These are phyloP conservation scores for Listrodromus nycthemerus DNA, from an alignment of 2,888 invertebrate genomes.

Conservation along the genomic window DNA sequence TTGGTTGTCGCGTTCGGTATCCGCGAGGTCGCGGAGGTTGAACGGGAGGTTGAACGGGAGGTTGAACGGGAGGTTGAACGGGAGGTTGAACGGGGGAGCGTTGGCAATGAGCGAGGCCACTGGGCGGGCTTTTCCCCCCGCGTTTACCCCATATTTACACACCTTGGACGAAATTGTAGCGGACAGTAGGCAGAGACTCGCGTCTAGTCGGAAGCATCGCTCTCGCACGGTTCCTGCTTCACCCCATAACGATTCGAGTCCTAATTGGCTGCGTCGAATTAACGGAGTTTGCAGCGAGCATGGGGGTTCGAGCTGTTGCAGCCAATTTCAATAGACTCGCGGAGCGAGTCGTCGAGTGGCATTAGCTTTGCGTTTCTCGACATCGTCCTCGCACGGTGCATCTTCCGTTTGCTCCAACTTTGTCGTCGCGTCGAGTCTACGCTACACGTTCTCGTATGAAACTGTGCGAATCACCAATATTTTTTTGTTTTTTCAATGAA, in stretches of 20 bases:
- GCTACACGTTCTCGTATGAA: background rate
- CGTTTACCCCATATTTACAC: constrained; percentile 73
- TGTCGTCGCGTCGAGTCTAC: background rate
- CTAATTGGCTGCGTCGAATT: constrained; percentile 53
- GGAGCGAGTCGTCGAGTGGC: background rate
- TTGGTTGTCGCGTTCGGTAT: constrained; percentile 39
- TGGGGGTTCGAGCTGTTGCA: constrained; percentile 22
- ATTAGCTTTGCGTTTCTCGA: constrained; percentile 17
- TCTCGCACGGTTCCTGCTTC: constrained; percentile 19
- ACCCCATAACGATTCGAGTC: constrained; percentile 37
- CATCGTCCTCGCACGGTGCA: constrained; percentile 11
- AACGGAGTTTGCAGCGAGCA: constrained; percentile 25
- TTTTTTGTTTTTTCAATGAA: too few species aligned
- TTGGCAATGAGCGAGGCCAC: constrained; percentile 75
- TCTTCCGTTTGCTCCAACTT: constrained; percentile 12
- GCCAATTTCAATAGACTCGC: constrained; percentile 33
- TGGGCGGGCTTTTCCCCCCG: constrained; percentile 49
- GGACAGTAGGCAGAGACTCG: constrained; percentile 71
- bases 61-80: constrained; percentile 74
- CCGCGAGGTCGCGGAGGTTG: constrained; percentile 67
- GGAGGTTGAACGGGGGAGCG: constrained; percentile 72
- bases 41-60: constrained; percentile 73
- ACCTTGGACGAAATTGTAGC: constrained; percentile 74
- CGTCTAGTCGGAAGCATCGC: constrained; percentile 70
- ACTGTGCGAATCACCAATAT: constrained; percentile 1